A percentile compares a stretch with the other conserved stretches of the same genome.
Evolutionary conservation across 2,113 vertebrate species (phyloP).

Genomic region (Callipepla squamata): DNA sequence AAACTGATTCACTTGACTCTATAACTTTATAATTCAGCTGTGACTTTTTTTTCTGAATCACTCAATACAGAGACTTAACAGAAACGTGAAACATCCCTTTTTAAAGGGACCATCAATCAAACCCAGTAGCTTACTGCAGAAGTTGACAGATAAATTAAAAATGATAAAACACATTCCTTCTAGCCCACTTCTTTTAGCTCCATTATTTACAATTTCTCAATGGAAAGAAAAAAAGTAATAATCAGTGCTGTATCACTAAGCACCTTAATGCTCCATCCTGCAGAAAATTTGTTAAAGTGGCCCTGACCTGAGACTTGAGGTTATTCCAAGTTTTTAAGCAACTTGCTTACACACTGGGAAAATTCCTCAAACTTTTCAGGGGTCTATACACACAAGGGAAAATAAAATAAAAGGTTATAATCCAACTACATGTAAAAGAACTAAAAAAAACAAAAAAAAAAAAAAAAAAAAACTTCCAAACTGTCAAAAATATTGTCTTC

Average conservation of each 20-base stretch:
- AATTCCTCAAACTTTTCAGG: not conserved
- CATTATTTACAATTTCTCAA: not conserved
- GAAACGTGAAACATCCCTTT: not conserved
- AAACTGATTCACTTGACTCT: not conserved
- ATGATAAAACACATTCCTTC: not conserved
- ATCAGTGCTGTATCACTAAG: not conserved
- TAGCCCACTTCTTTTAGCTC: not conserved
- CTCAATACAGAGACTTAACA: not conserved
- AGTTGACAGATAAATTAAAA: not conserved
- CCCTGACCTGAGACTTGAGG: conserved; percentile 32
- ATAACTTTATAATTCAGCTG: not conserved
- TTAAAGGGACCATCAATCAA: not conserved
- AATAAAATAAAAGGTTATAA: not conserved
- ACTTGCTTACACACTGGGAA: conserved; percentile 19
- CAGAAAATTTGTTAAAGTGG: conserved; percentile 38
- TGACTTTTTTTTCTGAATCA: not conserved
- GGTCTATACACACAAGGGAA: not conserved
- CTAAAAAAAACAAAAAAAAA: not conserved
- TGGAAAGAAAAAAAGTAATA: not conserved
- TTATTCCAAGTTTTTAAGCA: conserved; percentile 30
- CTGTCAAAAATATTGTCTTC: not conserved
- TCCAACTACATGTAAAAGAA: not conserved
- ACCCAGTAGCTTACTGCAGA: not conserved
- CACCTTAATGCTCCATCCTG: conserved; percentile 22
- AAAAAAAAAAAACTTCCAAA: not conserved